Evolutionary conservation across 2,888 invertebrate genomes (phyloP).

Genomic region (Incurvaria masculella): DNA sequence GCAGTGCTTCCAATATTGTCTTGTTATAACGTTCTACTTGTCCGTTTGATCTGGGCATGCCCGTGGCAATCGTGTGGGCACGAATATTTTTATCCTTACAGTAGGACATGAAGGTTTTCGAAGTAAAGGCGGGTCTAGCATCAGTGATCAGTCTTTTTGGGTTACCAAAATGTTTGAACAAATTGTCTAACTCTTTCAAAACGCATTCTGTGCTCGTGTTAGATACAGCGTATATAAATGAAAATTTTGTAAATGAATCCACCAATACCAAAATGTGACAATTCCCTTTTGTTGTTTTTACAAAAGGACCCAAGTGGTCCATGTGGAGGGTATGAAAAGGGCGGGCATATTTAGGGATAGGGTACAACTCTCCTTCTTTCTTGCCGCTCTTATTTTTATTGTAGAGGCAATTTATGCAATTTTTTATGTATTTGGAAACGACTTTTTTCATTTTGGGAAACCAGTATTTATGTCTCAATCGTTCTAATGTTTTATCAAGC

Average conservation of each 20-base stretch:
- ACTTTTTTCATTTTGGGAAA: constrained; percentile 19
- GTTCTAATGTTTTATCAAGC: constrained; percentile 17
- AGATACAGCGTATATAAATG: constrained; percentile 5
- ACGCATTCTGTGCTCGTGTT: constrained; percentile 6
- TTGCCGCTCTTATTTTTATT: constrained; percentile 18
- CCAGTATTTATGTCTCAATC: constrained; percentile 15
- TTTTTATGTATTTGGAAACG: constrained; percentile 20
- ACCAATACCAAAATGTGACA: constrained; percentile 8
- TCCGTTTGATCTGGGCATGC: constrained; percentile 14
- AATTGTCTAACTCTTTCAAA: constrained; percentile 3
- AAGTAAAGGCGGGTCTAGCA: constrained; percentile 15
- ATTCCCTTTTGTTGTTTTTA: constrained; percentile 5
- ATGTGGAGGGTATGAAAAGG: constrained; percentile 10
- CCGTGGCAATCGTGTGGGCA: constrained; percentile 11
- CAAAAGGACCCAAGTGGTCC: constrained; percentile 16
- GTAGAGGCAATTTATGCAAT: constrained; percentile 23
- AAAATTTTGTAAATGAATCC: constrained; percentile 11
- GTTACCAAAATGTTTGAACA: constrained; percentile 12
- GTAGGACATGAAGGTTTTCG: constrained; percentile 9
- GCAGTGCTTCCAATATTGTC: constrained; percentile 11
- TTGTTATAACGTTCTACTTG: constrained; percentile 14
- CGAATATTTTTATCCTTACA: not conserved
- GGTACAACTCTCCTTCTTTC: not conserved
- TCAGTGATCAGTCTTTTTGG: constrained; percentile 13
- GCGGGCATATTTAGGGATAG: not conserved